A percentile compares a stretch with the other conserved stretches of the same genome.
Evolutionary conservation across 2,888 invertebrate genomes (phyloP).

Genomic region (Drosophila nigricruria): DNA sequence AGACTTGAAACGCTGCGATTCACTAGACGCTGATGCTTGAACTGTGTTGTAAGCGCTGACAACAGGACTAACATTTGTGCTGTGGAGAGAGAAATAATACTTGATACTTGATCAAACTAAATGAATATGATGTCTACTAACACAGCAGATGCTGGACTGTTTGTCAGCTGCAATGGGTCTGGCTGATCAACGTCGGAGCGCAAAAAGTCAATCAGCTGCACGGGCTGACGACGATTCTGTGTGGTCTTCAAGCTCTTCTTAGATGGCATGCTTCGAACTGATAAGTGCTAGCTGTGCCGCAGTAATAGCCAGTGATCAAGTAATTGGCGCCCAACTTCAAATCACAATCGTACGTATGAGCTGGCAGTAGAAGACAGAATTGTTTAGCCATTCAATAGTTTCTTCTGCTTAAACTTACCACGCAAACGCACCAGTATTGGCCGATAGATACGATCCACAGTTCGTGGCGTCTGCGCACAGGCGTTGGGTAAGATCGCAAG

Average conservation of each 20-base stretch:
- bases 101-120: not conserved
- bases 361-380: constrained; percentile 33
- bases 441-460: constrained; percentile 67
- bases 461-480: constrained; percentile 72
- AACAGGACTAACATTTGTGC: constrained; percentile 27
- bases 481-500: constrained; percentile 74
- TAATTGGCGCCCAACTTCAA: constrained; percentile 81
- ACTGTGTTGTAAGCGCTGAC: constrained; percentile 11
- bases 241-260: constrained; percentile 47
- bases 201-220: constrained; percentile 54
- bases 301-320: constrained; percentile 76
- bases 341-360: constrained; percentile 76
- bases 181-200: constrained; percentile 2
- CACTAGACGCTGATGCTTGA: not conserved
- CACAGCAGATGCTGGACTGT: not conserved
- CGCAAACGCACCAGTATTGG: constrained; percentile 66
- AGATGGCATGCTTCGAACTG: constrained; percentile 83
- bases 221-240: constrained; percentile 27
- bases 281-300: constrained; percentile 55
- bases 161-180: not conserved
- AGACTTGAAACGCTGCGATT: too few species aligned
- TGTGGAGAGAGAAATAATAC: not conserved
- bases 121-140: not conserved
- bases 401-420: constrained; percentile 50
- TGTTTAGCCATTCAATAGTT: not conserved